phyloP scores from a whole-genome alignment of 2,113 vertebrate species.

The Ondatra zibethicus region DNA sequence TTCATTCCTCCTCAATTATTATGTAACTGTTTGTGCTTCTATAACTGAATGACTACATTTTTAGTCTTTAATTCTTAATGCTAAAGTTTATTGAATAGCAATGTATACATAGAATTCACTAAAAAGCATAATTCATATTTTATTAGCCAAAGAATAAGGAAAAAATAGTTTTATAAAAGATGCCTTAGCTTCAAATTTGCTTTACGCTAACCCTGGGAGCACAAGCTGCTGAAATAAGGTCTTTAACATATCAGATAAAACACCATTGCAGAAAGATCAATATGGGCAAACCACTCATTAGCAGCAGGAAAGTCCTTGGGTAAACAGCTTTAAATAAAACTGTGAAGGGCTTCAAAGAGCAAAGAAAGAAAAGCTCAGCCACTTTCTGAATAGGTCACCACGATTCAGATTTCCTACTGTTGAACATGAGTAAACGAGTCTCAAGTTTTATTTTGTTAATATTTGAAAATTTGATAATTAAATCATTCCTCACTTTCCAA shows the following conservation, averaged over 20 bases:
- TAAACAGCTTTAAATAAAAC: conserved; percentile 72
- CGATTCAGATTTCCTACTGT: conserved; percentile 41
- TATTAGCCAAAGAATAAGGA: neutral
- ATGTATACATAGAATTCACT: neutral
- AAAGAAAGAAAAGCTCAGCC: conserved; percentile 10
- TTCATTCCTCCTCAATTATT: neutral
- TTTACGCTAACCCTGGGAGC: neutral
- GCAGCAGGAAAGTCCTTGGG: conserved; percentile 19
- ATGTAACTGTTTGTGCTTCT: neutral
- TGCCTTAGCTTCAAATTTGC: neutral
- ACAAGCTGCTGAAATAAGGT: neutral
- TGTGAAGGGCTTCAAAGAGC: conserved; percentile 15
- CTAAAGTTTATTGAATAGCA: neutral
- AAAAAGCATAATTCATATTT: neutral
- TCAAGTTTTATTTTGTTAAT: neutral
- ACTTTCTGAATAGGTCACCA: neutral
- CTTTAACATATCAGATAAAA: conserved; percentile 68
- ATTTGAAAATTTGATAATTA: conserved; percentile 28
- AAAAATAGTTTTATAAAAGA: neutral
- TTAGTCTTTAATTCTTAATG: neutral
- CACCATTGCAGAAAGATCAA: conserved; percentile 60
- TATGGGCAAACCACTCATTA: conserved; percentile 64
- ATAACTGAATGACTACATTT: neutral
- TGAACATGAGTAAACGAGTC: neutral
- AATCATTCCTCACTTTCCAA: neutral